Evolutionary conservation across 2,888 invertebrate genomes (phyloP), one percentile per base, ranked within the genome.

Genomic region (Tanypteryx hageni): DNA sequence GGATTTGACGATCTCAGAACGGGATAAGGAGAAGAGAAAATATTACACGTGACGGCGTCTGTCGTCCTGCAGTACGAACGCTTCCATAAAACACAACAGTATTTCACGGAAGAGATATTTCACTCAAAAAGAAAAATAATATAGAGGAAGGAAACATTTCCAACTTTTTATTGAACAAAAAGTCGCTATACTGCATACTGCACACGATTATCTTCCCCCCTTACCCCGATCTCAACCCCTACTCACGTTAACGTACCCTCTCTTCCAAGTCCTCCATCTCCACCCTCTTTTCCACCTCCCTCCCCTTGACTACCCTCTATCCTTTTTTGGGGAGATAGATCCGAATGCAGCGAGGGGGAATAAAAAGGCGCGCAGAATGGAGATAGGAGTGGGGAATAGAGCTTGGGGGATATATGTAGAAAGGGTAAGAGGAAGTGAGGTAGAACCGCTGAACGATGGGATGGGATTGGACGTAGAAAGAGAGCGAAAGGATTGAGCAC

Each of bases 291-390:
- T 14, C 13, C 82, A 82, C 5, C 82, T 10, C 86, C 86, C 86
- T 61, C 44, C 27, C 27, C 85, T 59, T 7, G n/a, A 14, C 61
- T 8, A 59, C 16, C 27, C 27, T 64, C 14, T 89, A 18, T 68
- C 89, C 89, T 27, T 89, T 89, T 64, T 61, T 31, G 86, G 61
- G 61, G 10, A 31, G 83, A 44, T 44, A 16, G 57, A n/a, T n/a
- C 83, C 83, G 83, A 83, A 83, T 83, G 56, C n/a, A 57, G 83
- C 31, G 61, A 27, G 44, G 56, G 10, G 18, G 89, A 18, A 89
- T 83, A 89, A 89, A 89, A 83, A 56, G 44, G 82, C 83, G 56
- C 7, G 18, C 83, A 27, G 83, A 57, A 83, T 18, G 83, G 83
- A 83, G 18, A 83, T 18, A 83, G 27, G 44, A 76, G 76, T 76